Percentiles rank a stretch among this genome's conserved stretches.
These are phyloP conservation scores for Atta cephalotes DNA, from an alignment of 1,140 invertebrate genomes.

Conservation along the genomic window DNA sequence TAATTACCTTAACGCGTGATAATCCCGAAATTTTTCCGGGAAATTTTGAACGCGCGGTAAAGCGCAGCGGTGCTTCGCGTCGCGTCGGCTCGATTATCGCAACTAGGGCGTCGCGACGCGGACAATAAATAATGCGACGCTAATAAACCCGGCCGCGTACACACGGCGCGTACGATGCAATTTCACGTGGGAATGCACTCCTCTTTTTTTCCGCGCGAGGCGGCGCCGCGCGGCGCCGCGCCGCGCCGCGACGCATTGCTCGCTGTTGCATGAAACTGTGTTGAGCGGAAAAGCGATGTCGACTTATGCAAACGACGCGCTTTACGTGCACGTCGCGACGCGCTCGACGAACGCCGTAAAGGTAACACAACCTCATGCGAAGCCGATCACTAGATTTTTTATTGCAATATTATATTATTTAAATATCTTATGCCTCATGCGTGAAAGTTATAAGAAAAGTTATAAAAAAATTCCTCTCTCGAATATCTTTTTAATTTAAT, in stretches of 20 bases:
- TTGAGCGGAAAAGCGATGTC: constrained; percentile 63
- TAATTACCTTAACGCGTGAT: constrained; percentile 45
- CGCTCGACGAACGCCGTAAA: constrained; percentile 53
- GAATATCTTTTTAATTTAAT: constrained; percentile 22
- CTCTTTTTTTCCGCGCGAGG: constrained; percentile 58
- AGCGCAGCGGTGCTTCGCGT: background rate
- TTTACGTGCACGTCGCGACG: constrained; percentile 53
- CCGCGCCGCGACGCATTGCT: constrained; percentile 48
- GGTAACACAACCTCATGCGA: constrained; percentile 43
- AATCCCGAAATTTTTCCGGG: constrained; percentile 49
- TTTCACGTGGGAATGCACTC: constrained; percentile 61
- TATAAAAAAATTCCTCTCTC: background rate
- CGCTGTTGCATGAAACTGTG: constrained; percentile 59
- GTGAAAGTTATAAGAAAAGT: constrained; percentile 8
- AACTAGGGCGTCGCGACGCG: constrained; percentile 61
- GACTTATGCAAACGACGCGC: constrained; percentile 62
- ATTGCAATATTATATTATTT: constrained; percentile 55
- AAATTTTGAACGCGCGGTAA: constrained; percentile 38
- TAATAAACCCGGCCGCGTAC: constrained; percentile 59
- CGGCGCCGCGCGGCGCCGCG: background rate
- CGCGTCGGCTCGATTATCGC: constrained; percentile 57
- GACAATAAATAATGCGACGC: constrained; percentile 63
- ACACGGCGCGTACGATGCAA: constrained; percentile 57
- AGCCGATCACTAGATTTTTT: constrained; percentile 60
- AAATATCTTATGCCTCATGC: constrained; percentile 22